Evolutionary conservation across 2,888 invertebrate genomes (phyloP).

Genomic region (Cacoxenus indagator): DNA sequence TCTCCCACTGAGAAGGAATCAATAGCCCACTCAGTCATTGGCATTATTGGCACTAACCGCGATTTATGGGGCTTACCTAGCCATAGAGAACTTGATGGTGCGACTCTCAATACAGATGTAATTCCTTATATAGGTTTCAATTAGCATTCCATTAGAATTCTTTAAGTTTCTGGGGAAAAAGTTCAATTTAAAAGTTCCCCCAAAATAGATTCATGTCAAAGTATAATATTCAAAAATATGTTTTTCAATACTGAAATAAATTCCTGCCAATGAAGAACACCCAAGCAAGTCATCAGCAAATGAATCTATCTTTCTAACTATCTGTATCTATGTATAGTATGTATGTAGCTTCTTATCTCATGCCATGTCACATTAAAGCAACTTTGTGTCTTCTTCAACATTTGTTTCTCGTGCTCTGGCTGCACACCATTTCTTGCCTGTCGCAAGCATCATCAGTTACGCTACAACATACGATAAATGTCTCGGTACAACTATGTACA

Average conservation of each 20-base stretch:
- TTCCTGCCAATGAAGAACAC: not conserved
- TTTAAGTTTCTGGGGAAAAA: too few relatives aligned
- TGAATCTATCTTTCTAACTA: not conserved
- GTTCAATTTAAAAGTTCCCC: too few relatives aligned
- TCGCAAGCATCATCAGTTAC: not conserved
- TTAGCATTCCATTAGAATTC: too few relatives aligned
- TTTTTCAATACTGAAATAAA: not conserved
- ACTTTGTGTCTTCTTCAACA: not conserved
- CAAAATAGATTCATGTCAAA: not conserved
- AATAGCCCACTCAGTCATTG: too few relatives aligned
- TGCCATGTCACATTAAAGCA: not conserved
- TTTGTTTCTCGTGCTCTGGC: not conserved
- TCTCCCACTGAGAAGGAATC: too few relatives aligned
- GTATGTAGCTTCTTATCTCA: not conserved
- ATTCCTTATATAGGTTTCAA: too few relatives aligned
- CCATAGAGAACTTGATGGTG: too few relatives aligned
- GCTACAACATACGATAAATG: not conserved
- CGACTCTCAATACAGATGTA: too few relatives aligned
- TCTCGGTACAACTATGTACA: not conserved
- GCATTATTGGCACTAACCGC: too few relatives aligned
- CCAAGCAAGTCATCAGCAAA: not conserved
- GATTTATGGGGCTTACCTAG: too few relatives aligned
- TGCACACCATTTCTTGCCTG: constrained; percentile 3
- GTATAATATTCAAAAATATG: not conserved
- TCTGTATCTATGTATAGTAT: too few relatives aligned